Conservation (phyloP, 2,797 vertebrate species). For the Xenopus petersii region DNA sequence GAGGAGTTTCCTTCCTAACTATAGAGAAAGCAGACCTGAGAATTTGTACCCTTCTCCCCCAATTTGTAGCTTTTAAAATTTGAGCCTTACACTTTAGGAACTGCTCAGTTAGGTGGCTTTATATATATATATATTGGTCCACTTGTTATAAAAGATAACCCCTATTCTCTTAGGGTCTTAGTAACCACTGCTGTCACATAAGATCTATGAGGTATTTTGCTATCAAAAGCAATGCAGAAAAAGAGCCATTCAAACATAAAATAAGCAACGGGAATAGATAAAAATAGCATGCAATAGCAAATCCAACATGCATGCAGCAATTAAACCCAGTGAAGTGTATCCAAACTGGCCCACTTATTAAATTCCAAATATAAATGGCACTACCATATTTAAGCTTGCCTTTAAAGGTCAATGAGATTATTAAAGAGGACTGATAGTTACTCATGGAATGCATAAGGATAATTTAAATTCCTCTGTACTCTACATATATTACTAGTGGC, state of each 20-base stretch:
- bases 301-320: neutral
- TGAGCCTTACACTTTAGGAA: too few species aligned
- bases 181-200: too few species aligned
- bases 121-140: too few species aligned
- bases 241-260: neutral
- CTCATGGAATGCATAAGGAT: neutral
- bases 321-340: neutral
- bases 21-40: too few species aligned
- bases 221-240: too few species aligned
- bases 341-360: neutral
- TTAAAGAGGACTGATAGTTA: neutral
- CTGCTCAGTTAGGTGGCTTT: too few species aligned
- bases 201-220: neutral
- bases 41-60: too few species aligned
- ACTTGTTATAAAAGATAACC: too few species aligned
- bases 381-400: neutral
- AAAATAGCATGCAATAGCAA: neutral
- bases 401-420: neutral
- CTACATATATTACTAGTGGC: neutral
- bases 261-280: neutral
- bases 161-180: too few species aligned
- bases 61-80: too few species aligned
- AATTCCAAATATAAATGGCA: neutral
- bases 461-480: neutral
- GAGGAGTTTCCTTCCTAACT: too few species aligned